Conservation (phyloP, 2,113 vertebrate genomes). For the Lontra canadensis region DNA sequence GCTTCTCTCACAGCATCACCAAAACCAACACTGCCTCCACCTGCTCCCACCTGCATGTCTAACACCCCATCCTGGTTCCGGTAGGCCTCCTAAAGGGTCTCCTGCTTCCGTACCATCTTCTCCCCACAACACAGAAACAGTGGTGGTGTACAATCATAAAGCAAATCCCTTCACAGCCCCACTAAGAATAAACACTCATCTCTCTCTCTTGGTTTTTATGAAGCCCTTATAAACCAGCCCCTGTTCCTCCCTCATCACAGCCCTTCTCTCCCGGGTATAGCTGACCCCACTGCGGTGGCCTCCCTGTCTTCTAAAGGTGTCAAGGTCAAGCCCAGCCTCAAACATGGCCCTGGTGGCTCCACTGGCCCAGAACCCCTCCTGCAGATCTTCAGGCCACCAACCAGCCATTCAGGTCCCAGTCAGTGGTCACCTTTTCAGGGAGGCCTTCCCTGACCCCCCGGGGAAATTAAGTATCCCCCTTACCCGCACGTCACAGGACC, state of each 20-base stretch:
- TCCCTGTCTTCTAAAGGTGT: background rate
- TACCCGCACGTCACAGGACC: background rate
- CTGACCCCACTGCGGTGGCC: background rate
- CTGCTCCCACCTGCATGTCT: background rate
- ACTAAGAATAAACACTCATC: background rate
- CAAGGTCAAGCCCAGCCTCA: background rate
- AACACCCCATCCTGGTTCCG: accelerated
- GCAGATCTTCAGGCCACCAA: no score
- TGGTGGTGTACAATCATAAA: background rate
- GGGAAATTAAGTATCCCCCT: background rate
- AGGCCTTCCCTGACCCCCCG: background rate
- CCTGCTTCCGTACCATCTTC: background rate
- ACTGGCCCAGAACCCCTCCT: background rate
- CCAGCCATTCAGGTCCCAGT: background rate
- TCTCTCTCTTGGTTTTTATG: background rate
- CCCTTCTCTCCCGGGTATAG: background rate
- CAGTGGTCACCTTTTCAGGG: background rate
- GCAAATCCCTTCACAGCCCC: background rate
- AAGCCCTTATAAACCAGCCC: background rate
- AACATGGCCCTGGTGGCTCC: background rate
- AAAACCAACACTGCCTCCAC: background rate
- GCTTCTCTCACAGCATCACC: background rate
- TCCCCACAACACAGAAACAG: background rate
- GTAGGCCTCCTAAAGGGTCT: background rate
- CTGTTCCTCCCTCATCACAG: accelerated